phyloP scores from a whole-genome alignment of 2,797 vertebrate genomes.

The Sternarchorhynchus goeldii region DNA sequence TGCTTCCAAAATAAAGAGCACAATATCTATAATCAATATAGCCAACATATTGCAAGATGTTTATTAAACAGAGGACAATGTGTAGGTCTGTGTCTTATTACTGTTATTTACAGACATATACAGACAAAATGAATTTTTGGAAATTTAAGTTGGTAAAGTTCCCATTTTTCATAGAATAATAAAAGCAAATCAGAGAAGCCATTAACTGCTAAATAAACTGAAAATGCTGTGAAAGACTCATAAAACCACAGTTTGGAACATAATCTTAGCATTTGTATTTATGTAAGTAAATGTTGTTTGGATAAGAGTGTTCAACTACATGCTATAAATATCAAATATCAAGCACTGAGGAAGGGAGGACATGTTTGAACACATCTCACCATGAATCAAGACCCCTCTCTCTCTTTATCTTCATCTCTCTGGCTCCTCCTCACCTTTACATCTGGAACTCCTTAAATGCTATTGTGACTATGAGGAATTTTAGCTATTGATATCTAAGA shows the following conservation, averaged over 20 bases:
- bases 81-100: not conserved
- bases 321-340: no score
- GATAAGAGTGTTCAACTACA: no score
- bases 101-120: not conserved
- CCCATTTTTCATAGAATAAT: no score
- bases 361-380: not conserved
- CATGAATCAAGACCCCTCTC: not conserved
- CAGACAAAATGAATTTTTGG: no score
- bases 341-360: not conserved
- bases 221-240: no score
- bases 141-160: no score
- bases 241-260: not conserved
- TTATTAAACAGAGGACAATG: conserved; percentile 11
- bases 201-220: no score
- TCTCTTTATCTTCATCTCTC: conserved; percentile 37
- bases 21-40: not conserved
- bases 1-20: conserved; percentile 13
- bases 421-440: conserved; percentile 14
- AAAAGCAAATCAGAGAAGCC: no score
- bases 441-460: conserved; percentile 54
- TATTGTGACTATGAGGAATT: conserved; percentile 66
- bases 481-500: conserved; percentile 46
- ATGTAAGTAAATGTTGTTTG: not conserved
- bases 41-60: not conserved
- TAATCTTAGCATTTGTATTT: not conserved